Conservation (phyloP, 2,888 invertebrate species). For the Mythimna vitellina region DNA sequence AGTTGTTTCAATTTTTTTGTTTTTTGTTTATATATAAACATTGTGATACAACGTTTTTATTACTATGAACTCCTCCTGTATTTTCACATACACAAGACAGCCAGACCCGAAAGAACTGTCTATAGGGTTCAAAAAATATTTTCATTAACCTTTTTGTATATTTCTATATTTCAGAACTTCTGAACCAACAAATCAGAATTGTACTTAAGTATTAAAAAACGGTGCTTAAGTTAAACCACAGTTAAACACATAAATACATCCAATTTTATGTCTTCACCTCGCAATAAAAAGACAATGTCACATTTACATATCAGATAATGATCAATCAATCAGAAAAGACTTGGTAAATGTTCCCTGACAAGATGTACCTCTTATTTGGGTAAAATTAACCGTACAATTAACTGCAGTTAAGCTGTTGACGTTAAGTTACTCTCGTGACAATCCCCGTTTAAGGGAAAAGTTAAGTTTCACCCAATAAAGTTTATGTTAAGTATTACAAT, state of each 20-base stretch:
- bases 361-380: slow-evolving; percentile 52
- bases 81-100: too few species aligned
- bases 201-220: not conserved
- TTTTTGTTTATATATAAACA: too few species aligned
- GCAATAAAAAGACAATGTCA: slow-evolving; percentile 18
- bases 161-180: not conserved
- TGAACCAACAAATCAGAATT: not conserved
- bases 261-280: not conserved
- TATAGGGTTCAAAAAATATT: not conserved
- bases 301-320: slow-evolving; percentile 30
- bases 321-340: slow-evolving; percentile 46
- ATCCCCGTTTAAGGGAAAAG: slow-evolving; percentile 61
- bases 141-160: not conserved
- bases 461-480: slow-evolving; percentile 64
- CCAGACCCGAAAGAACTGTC: too few species aligned
- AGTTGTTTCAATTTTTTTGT: too few species aligned
- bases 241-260: slow-evolving; percentile 7
- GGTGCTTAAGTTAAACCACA: not conserved
- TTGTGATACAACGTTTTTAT: too few species aligned
- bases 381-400: slow-evolving; percentile 59
- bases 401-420: slow-evolving; percentile 55
- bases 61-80: too few species aligned
- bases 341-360: slow-evolving; percentile 41
- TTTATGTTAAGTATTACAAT: slow-evolving; percentile 49
- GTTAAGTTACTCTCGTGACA: slow-evolving; percentile 59